Conservation (phyloP, 2,888 invertebrate genomes). For the Dolichopus griseipennis region DNA sequence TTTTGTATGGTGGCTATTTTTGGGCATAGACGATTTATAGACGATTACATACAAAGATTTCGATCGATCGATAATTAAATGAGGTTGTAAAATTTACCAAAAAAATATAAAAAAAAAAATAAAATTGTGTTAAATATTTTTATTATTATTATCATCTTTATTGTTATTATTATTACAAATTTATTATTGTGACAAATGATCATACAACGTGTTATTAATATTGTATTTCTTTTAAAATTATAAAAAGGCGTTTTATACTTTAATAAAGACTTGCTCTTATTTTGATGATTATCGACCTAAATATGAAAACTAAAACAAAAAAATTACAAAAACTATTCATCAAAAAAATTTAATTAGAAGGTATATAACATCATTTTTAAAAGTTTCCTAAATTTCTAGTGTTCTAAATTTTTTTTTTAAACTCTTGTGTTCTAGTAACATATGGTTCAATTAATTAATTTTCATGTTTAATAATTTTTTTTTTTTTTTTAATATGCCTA, state of each 20-base stretch:
- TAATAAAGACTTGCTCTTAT: neutral
- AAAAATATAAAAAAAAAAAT: neutral
- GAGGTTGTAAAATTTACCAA: conserved; percentile 1
- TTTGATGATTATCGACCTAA: neutral
- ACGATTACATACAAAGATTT: no score
- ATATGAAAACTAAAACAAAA: no score
- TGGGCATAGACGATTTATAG: neutral
- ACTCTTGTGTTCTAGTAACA: no score
- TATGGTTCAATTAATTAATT: no score
- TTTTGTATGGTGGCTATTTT: neutral
- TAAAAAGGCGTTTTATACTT: neutral
- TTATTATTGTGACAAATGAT: conserved; percentile 2
- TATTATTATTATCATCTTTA: neutral
- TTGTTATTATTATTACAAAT: neutral
- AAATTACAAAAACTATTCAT: no score
- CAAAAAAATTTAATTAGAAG: no score
- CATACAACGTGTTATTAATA: neutral
- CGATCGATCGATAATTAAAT: neutral
- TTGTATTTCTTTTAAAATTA: neutral
- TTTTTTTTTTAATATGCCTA: no score
- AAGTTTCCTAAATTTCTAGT: no score
- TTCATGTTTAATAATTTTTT: no score
- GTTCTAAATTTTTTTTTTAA: no score
- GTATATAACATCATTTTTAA: no score
- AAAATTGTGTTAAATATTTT: neutral